Conservation (phyloP, 2,113 vertebrate species). For the Columbina picui region DNA sequence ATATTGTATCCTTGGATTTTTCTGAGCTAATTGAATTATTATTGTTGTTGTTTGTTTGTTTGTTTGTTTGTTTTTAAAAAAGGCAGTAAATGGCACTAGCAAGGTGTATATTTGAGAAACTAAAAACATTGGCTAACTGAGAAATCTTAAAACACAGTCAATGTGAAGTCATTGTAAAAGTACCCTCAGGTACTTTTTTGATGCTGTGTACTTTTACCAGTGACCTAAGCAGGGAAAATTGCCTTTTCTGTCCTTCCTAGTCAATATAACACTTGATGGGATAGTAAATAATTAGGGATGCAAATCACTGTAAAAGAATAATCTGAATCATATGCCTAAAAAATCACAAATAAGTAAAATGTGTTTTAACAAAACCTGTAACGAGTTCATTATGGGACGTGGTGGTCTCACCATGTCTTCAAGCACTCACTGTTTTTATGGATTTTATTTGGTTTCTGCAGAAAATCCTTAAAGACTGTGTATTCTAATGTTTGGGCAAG, state of each 20-base stretch:
- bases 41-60: too few species aligned
- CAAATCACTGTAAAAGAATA: neutral
- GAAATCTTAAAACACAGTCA: neutral
- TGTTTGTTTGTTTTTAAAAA: too few species aligned
- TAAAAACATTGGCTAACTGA: neutral
- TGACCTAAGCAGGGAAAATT: neutral
- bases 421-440: neutral
- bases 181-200: neutral
- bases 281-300: neutral
- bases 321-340: neutral
- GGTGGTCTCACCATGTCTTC: neutral
- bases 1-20: neutral
- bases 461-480: neutral
- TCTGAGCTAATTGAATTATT: neutral
- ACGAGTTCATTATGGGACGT: neutral
- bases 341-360: neutral
- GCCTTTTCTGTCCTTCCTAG: neutral
- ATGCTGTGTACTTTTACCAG: neutral
- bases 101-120: neutral
- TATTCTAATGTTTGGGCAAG: neutral
- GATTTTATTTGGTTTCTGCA: neutral
- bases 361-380: neutral
- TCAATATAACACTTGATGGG: neutral
- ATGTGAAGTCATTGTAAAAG: neutral
- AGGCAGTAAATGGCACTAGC: neutral